These are phyloP conservation scores for Triplophysa rosa DNA, from an alignment of 2,113 vertebrate genomes.

Conservation along the genomic window DNA sequence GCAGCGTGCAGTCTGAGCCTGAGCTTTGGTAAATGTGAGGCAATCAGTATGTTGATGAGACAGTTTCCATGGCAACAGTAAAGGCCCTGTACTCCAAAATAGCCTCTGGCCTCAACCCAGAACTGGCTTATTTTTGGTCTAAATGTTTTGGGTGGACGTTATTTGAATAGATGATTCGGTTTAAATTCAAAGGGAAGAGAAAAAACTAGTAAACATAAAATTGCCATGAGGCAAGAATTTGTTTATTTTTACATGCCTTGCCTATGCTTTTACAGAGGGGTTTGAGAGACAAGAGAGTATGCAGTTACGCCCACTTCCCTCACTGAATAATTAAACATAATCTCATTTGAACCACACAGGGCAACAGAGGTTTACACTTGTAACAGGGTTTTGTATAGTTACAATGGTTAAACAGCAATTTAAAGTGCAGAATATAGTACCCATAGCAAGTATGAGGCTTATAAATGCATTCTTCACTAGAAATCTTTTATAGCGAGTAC, in stretches of 20 bases:
- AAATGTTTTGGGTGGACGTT: background rate
- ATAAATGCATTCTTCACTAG: background rate
- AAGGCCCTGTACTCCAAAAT: constrained; percentile 2
- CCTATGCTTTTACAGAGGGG: background rate
- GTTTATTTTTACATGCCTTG: background rate
- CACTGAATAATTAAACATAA: constrained; percentile 18
- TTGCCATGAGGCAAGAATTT: background rate
- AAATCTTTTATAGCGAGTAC: background rate
- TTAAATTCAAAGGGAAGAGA: constrained; percentile 2
- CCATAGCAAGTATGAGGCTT: too few relatives aligned
- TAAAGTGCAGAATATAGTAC: too few relatives aligned
- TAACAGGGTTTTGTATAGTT: background rate
- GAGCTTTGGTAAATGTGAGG: constrained; percentile 9
- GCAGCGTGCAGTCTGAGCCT: background rate
- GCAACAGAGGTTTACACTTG: background rate
- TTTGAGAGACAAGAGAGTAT: background rate
- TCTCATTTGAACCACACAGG: background rate
- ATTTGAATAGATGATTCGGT: background rate
- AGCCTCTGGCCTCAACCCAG: constrained; percentile 6
- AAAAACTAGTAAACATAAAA: background rate
- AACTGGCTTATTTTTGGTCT: constrained; percentile 1
- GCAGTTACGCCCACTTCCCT: background rate
- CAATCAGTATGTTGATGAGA: constrained; percentile 41
- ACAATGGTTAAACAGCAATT: too few relatives aligned
- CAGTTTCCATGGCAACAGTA: constrained; percentile 50